These are phyloP conservation scores for Strix aluco DNA, from an alignment of 2,113 vertebrate genomes.

Conservation along the genomic window DNA sequence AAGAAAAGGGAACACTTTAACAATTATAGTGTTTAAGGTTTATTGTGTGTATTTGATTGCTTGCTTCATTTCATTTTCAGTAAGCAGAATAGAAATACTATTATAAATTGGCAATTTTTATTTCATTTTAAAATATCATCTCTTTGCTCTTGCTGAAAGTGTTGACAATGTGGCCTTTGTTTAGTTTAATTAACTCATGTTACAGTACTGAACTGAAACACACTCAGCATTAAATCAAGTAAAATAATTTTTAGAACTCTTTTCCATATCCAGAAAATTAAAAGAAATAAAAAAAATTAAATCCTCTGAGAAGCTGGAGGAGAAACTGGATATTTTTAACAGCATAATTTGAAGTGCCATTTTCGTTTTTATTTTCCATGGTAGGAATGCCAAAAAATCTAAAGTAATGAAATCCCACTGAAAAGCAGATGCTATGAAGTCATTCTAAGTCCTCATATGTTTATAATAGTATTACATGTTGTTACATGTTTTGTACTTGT, in stretches of 20 bases:
- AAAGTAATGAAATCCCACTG: neutral
- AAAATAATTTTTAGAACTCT: constrained; percentile 8
- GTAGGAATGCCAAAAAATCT: neutral
- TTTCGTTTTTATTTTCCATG: constrained; percentile 23
- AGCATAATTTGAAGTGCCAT: neutral
- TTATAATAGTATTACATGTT: constrained; percentile 21
- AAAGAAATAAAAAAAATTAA: neutral
- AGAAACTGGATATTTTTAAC: constrained; percentile 39
- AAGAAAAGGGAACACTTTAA: neutral
- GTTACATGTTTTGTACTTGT: neutral
- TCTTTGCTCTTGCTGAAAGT: constrained; percentile 40
- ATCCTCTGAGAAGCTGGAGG: neutral
- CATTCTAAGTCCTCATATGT: neutral
- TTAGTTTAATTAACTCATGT: constrained; percentile 49
- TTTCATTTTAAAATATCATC: constrained; percentile 39
- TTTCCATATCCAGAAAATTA: neutral
- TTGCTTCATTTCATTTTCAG: constrained; percentile 50
- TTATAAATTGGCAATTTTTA: constrained; percentile 37
- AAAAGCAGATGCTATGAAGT: constrained; percentile 10
- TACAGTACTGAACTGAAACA: constrained; percentile 10
- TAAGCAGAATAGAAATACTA: constrained; percentile 5
- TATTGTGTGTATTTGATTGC: constrained; percentile 7
- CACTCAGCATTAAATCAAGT: neutral
- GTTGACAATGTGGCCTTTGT: constrained; percentile 32
- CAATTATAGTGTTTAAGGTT: constrained; percentile 18